A percentile compares a stretch with the other conserved stretches of the same genome.
These are phyloP conservation scores for Whitmania pigra DNA, from an alignment of 1,140 invertebrate genomes.

Conservation along the genomic window DNA sequence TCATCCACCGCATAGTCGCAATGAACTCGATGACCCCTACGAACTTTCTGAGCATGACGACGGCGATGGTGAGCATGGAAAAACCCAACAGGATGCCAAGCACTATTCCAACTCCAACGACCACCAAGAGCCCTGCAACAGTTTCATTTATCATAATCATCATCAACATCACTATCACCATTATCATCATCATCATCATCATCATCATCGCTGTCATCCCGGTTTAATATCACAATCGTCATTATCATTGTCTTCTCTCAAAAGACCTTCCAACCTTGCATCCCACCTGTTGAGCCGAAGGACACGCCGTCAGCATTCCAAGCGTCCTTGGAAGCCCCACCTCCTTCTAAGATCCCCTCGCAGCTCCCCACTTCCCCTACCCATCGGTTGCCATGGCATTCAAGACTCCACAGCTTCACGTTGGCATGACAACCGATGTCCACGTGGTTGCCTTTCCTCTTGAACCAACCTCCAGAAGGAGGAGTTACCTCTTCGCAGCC, in stretches of 20 bases:
- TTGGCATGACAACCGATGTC: slow-evolving; percentile 16
- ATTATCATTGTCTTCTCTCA: too few relatives aligned
- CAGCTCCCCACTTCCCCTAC: slow-evolving; percentile 15
- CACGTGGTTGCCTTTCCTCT: slow-evolving; percentile 17
- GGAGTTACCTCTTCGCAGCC: slow-evolving; percentile 21
- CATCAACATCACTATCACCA: not conserved
- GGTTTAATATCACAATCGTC: too few relatives aligned
- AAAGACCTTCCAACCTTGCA: too few relatives aligned
- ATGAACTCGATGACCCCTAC: not conserved
- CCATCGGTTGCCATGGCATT: slow-evolving; percentile 16
- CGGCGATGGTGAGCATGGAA: slow-evolving; percentile 17
- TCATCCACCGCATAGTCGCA: not conserved
- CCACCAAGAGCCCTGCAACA: not conserved
- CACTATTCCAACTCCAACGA: slow-evolving; percentile 15
- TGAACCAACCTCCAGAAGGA: slow-evolving; percentile 18
- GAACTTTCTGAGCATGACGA: slow-evolving; percentile 11
- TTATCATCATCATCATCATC: too few relatives aligned
- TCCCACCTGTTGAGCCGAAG: not conserved
- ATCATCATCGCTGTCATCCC: too few relatives aligned
- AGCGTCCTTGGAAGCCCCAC: not conserved
- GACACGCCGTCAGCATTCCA: not conserved
- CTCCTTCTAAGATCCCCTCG: not conserved
- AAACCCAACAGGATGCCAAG: slow-evolving; percentile 19
- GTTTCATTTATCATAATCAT: not conserved
- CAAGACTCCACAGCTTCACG: slow-evolving; percentile 2